Base-by-base conservation (phyloP, 2,113 vertebrate species). In the Labeo catla region DNA sequence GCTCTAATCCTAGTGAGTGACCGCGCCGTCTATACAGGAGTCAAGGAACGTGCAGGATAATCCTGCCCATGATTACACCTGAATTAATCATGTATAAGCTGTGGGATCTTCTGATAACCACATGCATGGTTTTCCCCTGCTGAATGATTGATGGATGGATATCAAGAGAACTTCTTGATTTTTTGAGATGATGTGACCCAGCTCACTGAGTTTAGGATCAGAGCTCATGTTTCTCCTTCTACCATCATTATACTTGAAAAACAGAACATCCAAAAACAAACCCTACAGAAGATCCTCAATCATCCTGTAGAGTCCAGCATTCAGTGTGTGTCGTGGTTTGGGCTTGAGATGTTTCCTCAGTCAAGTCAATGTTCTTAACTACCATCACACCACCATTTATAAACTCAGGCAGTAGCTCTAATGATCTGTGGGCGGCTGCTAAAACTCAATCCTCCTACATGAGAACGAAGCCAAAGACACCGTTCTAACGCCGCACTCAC, bases 391-490 rank as follows among this genome's bases (percentile, higher is more conserved):
- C n/a, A n/a, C n/a, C 73, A 28, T 23, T 13, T 7, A 47, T 47
- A 74, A 47, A 76, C 70, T 49, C 72, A 50, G 2, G 16, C 45
- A 8, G 45, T n/a, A 15, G 72, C 73, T 23, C 45, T 76, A 76
- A 76, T 76, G 73, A 76, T 45, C 87, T 65, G 73, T 83, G 59
- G 57, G 82, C n/a, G 68, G 82, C 83, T 54, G 65, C 66, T 88
- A 78, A 89, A 89, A 82, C 66, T 57, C 76, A 70, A 28, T 81
- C 81, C 50, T 78, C 66, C 79, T 84, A 81, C 85, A 57, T 52
- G 8, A 73, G 21, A 73, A 85, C 63, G 65, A 76, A 49, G 73
- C 12, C 1, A 50, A 50, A 15, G 72, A 74, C 3, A 11, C 5
- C 5, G 21, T 19, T 43, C 16, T 72, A 19, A 59, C 8, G 1